Base-by-base conservation (phyloP, 1,140 invertebrate species). In the Oedothorax gibbosus region DNA sequence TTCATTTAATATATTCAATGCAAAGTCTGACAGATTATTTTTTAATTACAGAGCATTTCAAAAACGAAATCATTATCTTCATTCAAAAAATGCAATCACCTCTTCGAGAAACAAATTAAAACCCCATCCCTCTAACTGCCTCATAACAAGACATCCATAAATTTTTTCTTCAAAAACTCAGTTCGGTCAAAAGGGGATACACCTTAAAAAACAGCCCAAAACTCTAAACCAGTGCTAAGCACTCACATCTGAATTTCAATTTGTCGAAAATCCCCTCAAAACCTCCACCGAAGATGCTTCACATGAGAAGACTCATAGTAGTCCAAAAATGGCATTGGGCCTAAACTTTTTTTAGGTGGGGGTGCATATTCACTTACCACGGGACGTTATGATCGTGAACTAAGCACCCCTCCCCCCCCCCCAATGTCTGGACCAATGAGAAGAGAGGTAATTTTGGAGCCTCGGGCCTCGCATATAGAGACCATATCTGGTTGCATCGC, bases 241-340 rank as follows among this genome's bases (percentile, higher is more conserved):
- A 2, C 5, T 35, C 35, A 35, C 35, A 35, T 35, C 35, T 35
- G 35, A 35, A 5, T 14, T 71, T 14, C 50, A 71, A 71, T 71
- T 71, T 71, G 69, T 76, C 57, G n/a, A 51, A 50, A 75, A 75
- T 54, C 72, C 81, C 78, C 72, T 14, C n/a, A 84, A 68, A 65
- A 56, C 20, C 18, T 76, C 56, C 20, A 53, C 11, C 54, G 57
- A 82, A 71, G 80, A 82, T 72, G 80, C 60, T 75, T 49, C 66
- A 68, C 71, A 84, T 68, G 81, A 75, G 81, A 84, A 84, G 81
- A 8, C 62, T 84, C 53, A 76, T 20, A 53, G 71, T 81, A 64
- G 72, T 72, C 81, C 81, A 84, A 84, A 84, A 84, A 84, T 84
- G 81, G 81, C 81, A 73, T 68, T 53, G 81, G 60, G 50, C 50